These are phyloP conservation scores for Camelus dromedarius DNA, from an alignment of 2,113 vertebrate genomes.

Conservation along the genomic window DNA sequence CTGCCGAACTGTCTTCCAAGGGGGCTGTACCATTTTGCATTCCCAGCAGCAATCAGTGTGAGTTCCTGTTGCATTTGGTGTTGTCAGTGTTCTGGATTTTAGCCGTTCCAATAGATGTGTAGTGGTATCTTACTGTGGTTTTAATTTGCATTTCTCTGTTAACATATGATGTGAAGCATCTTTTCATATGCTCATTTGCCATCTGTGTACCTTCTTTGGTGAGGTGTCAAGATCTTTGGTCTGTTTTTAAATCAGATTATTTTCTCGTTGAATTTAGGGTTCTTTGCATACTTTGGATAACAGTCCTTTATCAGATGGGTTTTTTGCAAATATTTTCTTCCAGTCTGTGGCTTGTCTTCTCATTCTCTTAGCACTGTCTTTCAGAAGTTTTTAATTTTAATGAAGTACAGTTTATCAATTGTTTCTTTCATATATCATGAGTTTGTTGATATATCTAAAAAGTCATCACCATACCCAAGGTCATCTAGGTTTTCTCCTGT, in stretches of 20 bases:
- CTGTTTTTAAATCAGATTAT: background rate
- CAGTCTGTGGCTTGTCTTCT: background rate
- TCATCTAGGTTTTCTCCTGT: background rate
- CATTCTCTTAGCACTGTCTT: background rate
- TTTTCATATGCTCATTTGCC: background rate
- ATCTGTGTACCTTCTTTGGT: background rate
- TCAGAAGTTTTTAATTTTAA: conserved; percentile 9
- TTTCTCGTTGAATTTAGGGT: background rate
- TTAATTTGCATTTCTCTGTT: background rate
- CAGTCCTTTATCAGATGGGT: background rate
- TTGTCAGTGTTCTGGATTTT: background rate
- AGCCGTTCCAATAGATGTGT: background rate
- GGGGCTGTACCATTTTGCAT: background rate
- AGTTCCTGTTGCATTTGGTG: background rate
- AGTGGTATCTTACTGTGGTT: background rate
- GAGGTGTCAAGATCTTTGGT: background rate
- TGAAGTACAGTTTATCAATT: background rate
- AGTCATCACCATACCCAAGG: background rate
- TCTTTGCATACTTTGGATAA: background rate
- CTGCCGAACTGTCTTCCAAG: background rate
- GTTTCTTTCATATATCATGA: background rate
- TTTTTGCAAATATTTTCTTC: background rate
- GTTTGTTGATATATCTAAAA: background rate
- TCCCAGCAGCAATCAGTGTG: background rate
- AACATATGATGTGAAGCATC: background rate